Conservation (phyloP, 2,113 vertebrate species). For the Amia ocellicauda region DNA sequence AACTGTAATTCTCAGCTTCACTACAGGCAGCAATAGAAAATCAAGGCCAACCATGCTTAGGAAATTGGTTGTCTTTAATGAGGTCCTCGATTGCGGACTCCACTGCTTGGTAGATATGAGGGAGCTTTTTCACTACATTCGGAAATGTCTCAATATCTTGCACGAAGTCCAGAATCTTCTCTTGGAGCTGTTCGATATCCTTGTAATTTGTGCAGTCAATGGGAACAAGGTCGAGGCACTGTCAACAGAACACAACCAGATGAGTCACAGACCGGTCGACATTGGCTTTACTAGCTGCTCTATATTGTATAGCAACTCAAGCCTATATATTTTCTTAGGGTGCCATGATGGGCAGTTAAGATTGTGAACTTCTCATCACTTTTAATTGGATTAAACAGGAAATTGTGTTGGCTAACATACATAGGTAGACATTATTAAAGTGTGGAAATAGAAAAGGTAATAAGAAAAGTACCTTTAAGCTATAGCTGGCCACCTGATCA, state of each 20-base stretch:
- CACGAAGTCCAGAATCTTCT: constrained; percentile 37
- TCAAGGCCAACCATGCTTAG: constrained; percentile 45
- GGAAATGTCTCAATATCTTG: constrained; percentile 53
- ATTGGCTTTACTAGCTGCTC: too few relatives aligned
- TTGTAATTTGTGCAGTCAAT: constrained; percentile 28
- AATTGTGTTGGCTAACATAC: too few relatives aligned
- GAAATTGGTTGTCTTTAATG: constrained; percentile 26
- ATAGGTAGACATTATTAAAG: too few relatives aligned
- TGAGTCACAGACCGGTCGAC: too few relatives aligned
- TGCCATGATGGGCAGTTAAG: too few relatives aligned
- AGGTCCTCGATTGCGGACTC: constrained; percentile 42
- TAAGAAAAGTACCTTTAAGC: constrained; percentile 28
- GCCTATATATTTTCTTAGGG: too few relatives aligned
- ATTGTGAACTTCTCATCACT: too few relatives aligned
- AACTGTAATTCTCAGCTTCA: too few relatives aligned
- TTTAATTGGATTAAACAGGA: too few relatives aligned
- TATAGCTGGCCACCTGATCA: constrained; percentile 46
- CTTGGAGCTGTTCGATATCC: constrained; percentile 40
- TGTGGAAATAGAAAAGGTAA: too few relatives aligned
- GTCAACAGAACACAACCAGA: not conserved
- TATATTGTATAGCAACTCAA: too few relatives aligned
- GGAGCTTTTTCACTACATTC: constrained; percentile 46
- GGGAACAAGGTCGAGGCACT: constrained; percentile 38
- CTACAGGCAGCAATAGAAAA: not conserved
- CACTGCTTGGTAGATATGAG: constrained; percentile 38